Evolutionary conservation across 2,888 invertebrate genomes (phyloP).

Genomic region (Hirtodrosophila confusa): DNA sequence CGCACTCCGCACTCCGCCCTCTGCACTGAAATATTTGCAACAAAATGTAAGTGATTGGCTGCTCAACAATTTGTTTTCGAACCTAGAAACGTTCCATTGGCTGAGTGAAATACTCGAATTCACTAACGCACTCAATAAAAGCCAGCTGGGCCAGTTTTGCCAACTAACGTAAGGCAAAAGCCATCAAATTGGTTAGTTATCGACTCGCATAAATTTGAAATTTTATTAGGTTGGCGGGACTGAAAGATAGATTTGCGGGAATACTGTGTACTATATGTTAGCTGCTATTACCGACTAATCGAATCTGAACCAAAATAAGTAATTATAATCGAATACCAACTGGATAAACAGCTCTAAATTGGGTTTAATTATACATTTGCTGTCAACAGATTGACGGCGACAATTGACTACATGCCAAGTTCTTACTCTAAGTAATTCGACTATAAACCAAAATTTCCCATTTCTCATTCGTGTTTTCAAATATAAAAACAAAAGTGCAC

Average conservation of each 20-base stretch:
- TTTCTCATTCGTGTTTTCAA: conserved; percentile 1
- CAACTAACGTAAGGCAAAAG: neutral
- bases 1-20: conserved; percentile 17
- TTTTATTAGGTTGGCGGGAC: too few species aligned
- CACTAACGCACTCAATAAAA: neutral
- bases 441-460: neutral
- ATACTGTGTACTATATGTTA: too few species aligned
- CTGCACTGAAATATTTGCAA: conserved; percentile 10
- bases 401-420: neutral
- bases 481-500: neutral
- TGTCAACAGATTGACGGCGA: neutral
- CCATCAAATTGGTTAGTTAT: too few species aligned
- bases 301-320: neutral
- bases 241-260: too few species aligned
- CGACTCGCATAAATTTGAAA: too few species aligned
- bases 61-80: conserved; percentile 13
- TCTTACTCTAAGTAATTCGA: too few species aligned
- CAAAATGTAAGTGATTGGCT: conserved; percentile 1
- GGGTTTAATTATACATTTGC: neutral
- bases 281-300: too few species aligned
- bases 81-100: conserved; percentile 4
- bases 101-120: neutral
- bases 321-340: conserved; percentile 1
- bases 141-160: neutral
- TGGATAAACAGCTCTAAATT: too few species aligned